phyloP scores from a whole-genome alignment of 2,113 vertebrate species.

The Clarias batrachus region DNA sequence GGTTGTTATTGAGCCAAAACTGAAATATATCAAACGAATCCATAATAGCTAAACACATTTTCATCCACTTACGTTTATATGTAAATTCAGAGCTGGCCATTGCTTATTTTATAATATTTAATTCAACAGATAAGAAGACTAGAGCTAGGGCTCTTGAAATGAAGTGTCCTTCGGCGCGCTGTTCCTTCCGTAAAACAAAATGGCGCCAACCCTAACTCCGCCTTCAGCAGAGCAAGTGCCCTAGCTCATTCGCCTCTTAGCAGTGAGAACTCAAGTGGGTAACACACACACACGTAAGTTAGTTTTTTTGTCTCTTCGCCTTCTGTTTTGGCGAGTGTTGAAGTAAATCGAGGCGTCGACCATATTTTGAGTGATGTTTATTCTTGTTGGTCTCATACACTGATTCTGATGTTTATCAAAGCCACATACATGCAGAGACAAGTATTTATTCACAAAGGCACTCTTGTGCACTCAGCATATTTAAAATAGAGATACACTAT shows the following conservation, averaged over 20 bases:
- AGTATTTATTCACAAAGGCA: neutral
- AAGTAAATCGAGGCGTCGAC: neutral
- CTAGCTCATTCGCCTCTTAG: constrained; percentile 15
- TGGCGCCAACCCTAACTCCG: constrained; percentile 36
- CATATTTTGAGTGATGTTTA: neutral
- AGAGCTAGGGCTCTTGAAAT: constrained; percentile 54
- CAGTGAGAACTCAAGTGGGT: neutral
- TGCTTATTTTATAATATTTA: constrained; percentile 34
- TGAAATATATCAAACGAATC: neutral
- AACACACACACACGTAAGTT: neutral
- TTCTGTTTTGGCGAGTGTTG: neutral
- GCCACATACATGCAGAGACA: too few relatives aligned
- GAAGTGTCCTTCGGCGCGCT: constrained; percentile 38
- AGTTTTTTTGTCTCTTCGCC: neutral
- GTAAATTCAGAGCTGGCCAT: constrained; percentile 46
- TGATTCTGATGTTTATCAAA: too few relatives aligned
- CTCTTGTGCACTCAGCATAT: neutral
- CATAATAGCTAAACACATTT: neutral
- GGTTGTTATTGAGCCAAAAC: neutral
- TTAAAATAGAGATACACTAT: neutral
- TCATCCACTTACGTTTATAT: constrained; percentile 52
- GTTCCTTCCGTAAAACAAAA: constrained; percentile 33
- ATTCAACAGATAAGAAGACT: constrained; percentile 41
- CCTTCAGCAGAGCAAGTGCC: constrained; percentile 28
- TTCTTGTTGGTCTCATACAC: too few relatives aligned